phyloP scores from a whole-genome alignment of 2,888 invertebrate species.

The Amblyjoppa fuscipennis region DNA sequence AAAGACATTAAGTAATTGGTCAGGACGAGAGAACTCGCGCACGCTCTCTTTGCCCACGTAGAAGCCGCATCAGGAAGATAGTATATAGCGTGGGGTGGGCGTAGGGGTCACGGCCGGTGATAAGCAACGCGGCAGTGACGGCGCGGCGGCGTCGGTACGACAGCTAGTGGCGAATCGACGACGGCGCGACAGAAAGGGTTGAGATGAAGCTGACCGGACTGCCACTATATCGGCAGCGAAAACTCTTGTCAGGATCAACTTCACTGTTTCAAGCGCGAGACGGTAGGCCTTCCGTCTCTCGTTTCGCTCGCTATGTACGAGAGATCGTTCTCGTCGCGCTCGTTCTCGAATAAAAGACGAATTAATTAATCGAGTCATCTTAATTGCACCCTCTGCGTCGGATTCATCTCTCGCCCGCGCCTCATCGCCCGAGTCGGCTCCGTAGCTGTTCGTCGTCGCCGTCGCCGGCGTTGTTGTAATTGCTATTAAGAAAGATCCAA shows the following conservation, averaged over 20 bases:
- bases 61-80: constrained; percentile 28
- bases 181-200: constrained; percentile 29
- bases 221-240: background rate
- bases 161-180: constrained; percentile 70
- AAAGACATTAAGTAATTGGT: constrained; percentile 48
- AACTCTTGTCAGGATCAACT: background rate
- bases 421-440: constrained; percentile 34
- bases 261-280: background rate
- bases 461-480: constrained; percentile 55
- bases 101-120: constrained; percentile 77
- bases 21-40: constrained; percentile 40
- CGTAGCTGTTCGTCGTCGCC: constrained; percentile 26
- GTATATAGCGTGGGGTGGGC: constrained; percentile 69
- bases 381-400: constrained; percentile 75
- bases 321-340: background rate
- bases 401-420: constrained; percentile 63
- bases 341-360: constrained; percentile 74
- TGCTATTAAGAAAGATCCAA: constrained; percentile 61
- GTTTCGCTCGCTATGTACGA: background rate
- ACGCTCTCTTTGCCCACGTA: constrained; percentile 39
- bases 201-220: constrained; percentile 1
- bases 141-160: constrained; percentile 53
- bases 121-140: constrained; percentile 60
- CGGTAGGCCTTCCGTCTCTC: background rate
- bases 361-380: constrained; percentile 82